Evolutionary conservation across 1,140 invertebrate genomes (phyloP), one percentile per base, ranked within the genome.

Genomic region (Drosophila arawakana): DNA sequence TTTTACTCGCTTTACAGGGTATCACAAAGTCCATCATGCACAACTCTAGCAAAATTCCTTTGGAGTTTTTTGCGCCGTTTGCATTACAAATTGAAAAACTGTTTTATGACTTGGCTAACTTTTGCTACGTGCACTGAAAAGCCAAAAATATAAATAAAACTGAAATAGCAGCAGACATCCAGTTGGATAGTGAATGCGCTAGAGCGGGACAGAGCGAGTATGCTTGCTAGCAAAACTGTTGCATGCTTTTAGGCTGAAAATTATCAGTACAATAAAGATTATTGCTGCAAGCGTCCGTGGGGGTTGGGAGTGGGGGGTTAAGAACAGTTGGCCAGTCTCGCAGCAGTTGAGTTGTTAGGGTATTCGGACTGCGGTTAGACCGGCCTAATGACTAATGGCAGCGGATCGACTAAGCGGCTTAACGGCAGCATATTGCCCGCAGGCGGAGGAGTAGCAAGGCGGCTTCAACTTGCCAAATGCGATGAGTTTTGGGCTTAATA

Each of bases 101-200:
- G 80, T 80, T 86, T 86, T 86, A 86, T 86, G 83, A 88, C 80
- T 80, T 72, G 76, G 84, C 83, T 86, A 86, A 86, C 76, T 86
- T 86, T 80, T 49, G 69, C 66, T 88, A 86, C 83, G 83, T 86
- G 83, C 80, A 80, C 47, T 55, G 80, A 69, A 81, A 81, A 80
- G 13, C 57, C 50, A 76, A 76, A 73, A 54, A 58, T 70, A 44
- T 50, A 54, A 25, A 37, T 3, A 15, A 63, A 78, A 46, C 1
- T 10, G 49, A 7, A 41, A 30, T 15, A 21, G 18, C 10, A 46
- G 13, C 44, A 46, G 25, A 30, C 3, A 30, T 30, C 25, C 25
- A 30, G 25, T 30, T 30, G 6, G 25, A 3, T 6, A 5, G 25
- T 2, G 25, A 5, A 30, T 6, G 25, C 0, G 25, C 25, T 5